These are phyloP conservation scores for Strigops habroptila DNA, from an alignment of 2,113 vertebrate genomes.

Conservation along the genomic window DNA sequence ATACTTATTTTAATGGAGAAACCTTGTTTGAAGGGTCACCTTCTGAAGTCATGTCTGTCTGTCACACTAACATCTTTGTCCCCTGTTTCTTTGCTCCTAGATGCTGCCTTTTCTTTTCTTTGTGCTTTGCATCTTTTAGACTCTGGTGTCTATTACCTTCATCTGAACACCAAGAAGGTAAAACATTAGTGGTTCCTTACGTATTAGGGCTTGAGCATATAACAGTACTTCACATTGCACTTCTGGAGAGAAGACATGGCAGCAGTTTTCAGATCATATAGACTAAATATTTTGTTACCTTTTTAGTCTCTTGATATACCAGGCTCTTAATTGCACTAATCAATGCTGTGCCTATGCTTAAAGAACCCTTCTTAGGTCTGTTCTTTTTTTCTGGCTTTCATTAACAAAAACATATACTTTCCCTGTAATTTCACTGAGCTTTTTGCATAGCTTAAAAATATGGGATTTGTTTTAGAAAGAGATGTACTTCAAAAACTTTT, in stretches of 20 bases:
- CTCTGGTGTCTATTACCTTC: slow-evolving; percentile 68
- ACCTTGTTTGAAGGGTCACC: neutral
- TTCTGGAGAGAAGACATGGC: neutral
- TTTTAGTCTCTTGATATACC: neutral
- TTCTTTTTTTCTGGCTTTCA: neutral
- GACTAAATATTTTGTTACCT: neutral
- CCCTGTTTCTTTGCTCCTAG: slow-evolving; percentile 72
- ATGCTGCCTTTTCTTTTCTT: slow-evolving; percentile 71
- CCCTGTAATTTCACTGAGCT: neutral
- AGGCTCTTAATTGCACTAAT: neutral
- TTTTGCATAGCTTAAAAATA: neutral
- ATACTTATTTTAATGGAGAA: neutral
- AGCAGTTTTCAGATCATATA: neutral
- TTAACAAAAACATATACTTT: neutral
- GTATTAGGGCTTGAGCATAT: neutral
- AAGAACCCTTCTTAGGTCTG: neutral
- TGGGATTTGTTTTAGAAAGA: neutral
- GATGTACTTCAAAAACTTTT: neutral
- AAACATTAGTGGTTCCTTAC: slow-evolving; percentile 13
- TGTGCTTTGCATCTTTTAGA: slow-evolving; percentile 71
- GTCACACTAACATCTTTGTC: slow-evolving; percentile 60
- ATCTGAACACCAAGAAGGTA: slow-evolving; percentile 70
- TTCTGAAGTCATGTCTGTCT: neutral
- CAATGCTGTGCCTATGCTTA: neutral
- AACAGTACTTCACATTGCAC: neutral